phyloP scores from a whole-genome alignment of 2,113 vertebrate species.

The Salminus brasiliensis region DNA sequence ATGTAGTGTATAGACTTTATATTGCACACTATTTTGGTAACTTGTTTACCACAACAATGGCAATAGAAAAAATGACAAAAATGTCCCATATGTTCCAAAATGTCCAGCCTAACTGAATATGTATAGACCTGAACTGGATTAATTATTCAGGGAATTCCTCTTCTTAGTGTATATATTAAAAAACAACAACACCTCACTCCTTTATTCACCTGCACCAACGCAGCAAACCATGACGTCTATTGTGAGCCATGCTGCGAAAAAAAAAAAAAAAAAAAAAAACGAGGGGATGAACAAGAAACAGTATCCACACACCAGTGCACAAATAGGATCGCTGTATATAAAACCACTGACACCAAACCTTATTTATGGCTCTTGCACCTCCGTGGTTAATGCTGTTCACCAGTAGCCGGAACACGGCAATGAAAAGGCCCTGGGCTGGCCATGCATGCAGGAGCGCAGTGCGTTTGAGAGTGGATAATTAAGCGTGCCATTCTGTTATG shows the following conservation, averaged over 20 bases:
- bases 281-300: neutral
- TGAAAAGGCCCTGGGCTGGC: constrained; percentile 35
- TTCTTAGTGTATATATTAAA: neutral
- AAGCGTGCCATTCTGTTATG: constrained; percentile 52
- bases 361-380: constrained; percentile 19
- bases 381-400: constrained; percentile 12
- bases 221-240: neutral
- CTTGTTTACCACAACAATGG: too few species aligned
- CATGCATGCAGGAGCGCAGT: constrained; percentile 14
- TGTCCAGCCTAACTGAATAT: too few species aligned
- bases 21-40: too few species aligned
- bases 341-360: neutral
- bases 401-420: neutral
- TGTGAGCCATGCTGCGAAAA: neutral
- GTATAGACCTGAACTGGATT: too few species aligned
- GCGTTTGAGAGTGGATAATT: constrained; percentile 54
- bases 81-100: too few species aligned
- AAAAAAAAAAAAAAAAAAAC: too few species aligned
- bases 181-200: neutral
- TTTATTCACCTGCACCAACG: neutral
- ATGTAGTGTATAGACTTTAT: too few species aligned
- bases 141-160: too few species aligned
- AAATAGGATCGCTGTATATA: neutral
- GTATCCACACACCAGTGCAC: neutral
- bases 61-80: too few species aligned